phyloP scores from a whole-genome alignment of 1,140 invertebrate genomes.

The Paraescarpia echinospica region DNA sequence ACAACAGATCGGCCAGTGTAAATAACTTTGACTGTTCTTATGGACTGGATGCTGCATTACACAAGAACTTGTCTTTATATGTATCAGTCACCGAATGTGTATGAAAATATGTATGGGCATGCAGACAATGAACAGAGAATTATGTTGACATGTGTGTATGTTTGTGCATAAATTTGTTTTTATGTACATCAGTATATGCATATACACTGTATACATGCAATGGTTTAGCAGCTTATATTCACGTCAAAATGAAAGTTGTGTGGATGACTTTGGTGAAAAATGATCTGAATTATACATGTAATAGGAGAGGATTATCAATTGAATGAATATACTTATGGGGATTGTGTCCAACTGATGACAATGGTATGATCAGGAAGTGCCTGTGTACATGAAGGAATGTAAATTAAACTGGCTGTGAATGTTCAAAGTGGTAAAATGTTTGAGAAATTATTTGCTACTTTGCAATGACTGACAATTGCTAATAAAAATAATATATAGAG shows the following conservation, averaged over 20 bases:
- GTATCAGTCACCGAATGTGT: neutral
- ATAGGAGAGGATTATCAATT: neutral
- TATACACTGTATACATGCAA: neutral
- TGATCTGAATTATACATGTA: neutral
- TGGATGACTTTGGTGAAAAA: neutral
- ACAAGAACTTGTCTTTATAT: neutral
- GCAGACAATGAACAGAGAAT: no score
- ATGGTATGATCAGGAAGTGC: neutral
- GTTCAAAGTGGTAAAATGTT: neutral
- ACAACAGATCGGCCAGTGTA: neutral
- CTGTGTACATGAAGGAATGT: neutral
- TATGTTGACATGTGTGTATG: no score
- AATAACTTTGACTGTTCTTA: no score
- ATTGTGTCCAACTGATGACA: neutral
- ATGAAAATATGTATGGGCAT: neutral
- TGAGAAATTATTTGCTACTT: neutral
- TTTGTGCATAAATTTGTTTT: no score
- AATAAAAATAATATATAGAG: neutral
- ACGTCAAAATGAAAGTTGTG: neutral
- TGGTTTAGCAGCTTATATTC: neutral
- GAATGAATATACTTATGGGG: neutral
- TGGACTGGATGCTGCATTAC: neutral
- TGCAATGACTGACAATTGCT: neutral
- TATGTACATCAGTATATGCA: neutral
- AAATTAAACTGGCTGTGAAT: neutral